phyloP scores from a whole-genome alignment of 2,888 invertebrate genomes.

The Neria commutata region DNA sequence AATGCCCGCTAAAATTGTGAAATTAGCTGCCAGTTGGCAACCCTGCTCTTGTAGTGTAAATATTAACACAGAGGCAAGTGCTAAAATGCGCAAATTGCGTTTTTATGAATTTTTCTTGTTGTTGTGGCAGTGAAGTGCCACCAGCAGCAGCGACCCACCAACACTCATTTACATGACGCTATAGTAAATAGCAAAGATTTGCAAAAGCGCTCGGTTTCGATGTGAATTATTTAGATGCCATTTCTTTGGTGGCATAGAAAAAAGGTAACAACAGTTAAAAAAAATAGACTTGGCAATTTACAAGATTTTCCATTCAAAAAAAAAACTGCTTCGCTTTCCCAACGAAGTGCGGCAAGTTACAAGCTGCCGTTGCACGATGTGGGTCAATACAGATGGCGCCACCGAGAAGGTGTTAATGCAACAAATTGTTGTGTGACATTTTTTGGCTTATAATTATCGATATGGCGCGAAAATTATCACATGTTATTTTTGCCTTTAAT shows the following conservation, averaged over 20 bases:
- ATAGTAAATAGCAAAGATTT: no score
- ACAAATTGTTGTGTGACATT: conserved; percentile 13
- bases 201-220: no score
- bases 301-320: conserved; percentile 9
- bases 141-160: neutral
- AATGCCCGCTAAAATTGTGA: no score
- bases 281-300: neutral
- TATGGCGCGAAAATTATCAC: neutral
- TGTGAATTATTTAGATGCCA: no score
- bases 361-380: no score
- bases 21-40: no score
- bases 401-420: conserved; percentile 10
- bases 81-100: conserved; percentile 35
- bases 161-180: no score
- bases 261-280: neutral
- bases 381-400: no score
- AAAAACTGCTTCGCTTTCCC: conserved; percentile 10
- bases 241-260: no score
- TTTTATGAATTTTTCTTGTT: conserved; percentile 15
- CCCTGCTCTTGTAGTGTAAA: no score
- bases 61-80: conserved; percentile 34
- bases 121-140: neutral
- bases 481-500: neutral
- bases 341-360: neutral
- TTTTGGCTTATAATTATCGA: neutral